phyloP scores from a whole-genome alignment of 2,888 invertebrate genomes.

The Brenthis hecate region DNA sequence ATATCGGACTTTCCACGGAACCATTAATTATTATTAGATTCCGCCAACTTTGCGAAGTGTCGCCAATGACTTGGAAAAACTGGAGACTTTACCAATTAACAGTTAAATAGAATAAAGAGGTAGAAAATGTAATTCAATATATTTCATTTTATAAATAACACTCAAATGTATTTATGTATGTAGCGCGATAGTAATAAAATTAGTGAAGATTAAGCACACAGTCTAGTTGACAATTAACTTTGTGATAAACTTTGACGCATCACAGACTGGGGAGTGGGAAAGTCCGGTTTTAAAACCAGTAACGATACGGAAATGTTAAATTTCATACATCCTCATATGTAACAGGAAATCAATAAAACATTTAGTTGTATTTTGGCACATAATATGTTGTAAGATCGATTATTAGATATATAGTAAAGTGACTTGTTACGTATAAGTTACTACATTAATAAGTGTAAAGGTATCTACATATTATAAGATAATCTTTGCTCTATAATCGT shows the following conservation, averaged over 20 bases:
- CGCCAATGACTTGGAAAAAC: slow-evolving; percentile 77
- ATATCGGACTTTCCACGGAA: slow-evolving; percentile 76
- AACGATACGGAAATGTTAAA: slow-evolving; percentile 4
- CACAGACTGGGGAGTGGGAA: neutral
- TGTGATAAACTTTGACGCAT: neutral
- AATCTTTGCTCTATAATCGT: too few relatives aligned
- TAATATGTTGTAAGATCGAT: neutral
- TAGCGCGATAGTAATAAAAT: too few relatives aligned
- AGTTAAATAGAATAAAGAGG: slow-evolving; percentile 54
- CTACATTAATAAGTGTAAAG: too few relatives aligned
- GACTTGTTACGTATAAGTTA: too few relatives aligned
- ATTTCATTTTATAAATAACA: neutral
- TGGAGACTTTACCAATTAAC: slow-evolving; percentile 67
- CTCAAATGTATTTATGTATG: too few relatives aligned
- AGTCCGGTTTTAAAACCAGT: slow-evolving; percentile 7
- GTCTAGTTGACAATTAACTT: neutral
- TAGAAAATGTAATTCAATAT: slow-evolving; percentile 42
- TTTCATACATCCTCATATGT: neutral
- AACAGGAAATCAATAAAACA: neutral
- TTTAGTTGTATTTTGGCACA: neutral
- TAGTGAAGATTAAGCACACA: neutral
- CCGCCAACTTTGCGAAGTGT: slow-evolving; percentile 64
- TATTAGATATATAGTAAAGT: too few relatives aligned
- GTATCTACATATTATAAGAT: too few relatives aligned
- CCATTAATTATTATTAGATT: slow-evolving; percentile 81